Percentiles rank a stretch among this genome's conserved stretches.
Conservation (phyloP, 2,888 invertebrate genomes). For the Coelopa pilipes region DNA sequence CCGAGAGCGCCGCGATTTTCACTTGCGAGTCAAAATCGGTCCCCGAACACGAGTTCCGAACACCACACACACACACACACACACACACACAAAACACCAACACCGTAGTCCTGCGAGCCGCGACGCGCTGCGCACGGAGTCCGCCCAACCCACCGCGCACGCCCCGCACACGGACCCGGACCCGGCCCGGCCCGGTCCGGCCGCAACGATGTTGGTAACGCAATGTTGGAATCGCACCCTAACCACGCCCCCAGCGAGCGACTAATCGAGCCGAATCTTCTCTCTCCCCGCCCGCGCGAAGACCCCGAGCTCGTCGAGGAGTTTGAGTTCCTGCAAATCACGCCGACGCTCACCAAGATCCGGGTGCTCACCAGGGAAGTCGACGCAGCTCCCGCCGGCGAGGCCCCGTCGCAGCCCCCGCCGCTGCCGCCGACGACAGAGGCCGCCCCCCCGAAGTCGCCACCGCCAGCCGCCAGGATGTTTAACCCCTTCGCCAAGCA, state of each 20-base stretch:
- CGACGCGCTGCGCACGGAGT: not conserved
- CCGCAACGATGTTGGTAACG: not conserved
- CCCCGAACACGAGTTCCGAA: too few relatives aligned
- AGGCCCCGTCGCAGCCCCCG: not conserved
- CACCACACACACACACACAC: not conserved
- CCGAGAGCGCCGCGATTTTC: too few relatives aligned
- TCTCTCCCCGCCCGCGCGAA: slow-evolving; percentile 48
- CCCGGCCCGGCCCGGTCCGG: not conserved
- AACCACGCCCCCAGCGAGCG: slow-evolving; percentile 34
- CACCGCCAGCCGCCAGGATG: slow-evolving; percentile 68
- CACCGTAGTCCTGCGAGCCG: not conserved
- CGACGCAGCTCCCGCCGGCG: not conserved
- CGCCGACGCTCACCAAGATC: slow-evolving; percentile 83
- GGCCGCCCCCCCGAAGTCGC: slow-evolving; percentile 64
- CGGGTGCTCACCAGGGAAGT: slow-evolving; percentile 73
- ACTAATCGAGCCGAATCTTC: slow-evolving; percentile 37
- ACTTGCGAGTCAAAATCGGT: too few relatives aligned
- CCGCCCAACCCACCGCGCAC: not conserved
- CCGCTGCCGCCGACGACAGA: not conserved
- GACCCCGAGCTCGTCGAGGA: slow-evolving; percentile 67
- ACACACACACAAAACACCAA: not conserved
- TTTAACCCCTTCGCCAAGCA: slow-evolving; percentile 73
- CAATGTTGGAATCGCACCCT: slow-evolving; percentile 40
- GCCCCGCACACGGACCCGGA: not conserved
- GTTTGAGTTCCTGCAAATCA: slow-evolving; percentile 85